Evolutionary conservation across 1,140 invertebrate genomes (phyloP).

Genomic region (Propsilocerus akamusi): DNA sequence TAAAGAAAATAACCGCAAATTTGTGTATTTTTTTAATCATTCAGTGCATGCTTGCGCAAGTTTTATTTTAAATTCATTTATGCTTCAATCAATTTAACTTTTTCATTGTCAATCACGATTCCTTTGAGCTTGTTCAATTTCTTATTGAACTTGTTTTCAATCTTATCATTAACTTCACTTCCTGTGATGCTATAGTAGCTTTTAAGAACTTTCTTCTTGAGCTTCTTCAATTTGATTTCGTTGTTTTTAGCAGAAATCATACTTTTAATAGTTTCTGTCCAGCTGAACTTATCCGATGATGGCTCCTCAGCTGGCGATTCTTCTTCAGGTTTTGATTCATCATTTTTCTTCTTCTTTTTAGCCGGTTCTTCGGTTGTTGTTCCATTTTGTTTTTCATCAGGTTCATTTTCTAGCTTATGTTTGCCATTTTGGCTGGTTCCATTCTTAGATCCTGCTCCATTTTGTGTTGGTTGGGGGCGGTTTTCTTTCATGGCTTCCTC

Average conservation of each 20-base stretch:
- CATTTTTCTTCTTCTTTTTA: constrained; percentile 26
- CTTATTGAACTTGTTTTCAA: constrained; percentile 18
- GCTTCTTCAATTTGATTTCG: constrained; percentile 23
- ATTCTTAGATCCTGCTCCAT: constrained; percentile 11
- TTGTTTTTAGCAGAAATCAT: constrained; percentile 5
- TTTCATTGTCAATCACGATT: not conserved
- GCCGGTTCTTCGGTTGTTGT: constrained; percentile 12
- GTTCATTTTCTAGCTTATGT: constrained; percentile 10
- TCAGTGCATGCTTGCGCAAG: no score
- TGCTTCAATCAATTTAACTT: not conserved
- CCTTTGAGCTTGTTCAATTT: constrained; percentile 13
- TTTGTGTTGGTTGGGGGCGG: constrained; percentile 9
- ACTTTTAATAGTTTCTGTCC: constrained; percentile 11
- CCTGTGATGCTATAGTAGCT: constrained; percentile 27
- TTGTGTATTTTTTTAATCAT: no score
- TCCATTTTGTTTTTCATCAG: constrained; percentile 10
- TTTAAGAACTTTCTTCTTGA: constrained; percentile 31
- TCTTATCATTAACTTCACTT: constrained; percentile 14
- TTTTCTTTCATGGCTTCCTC: constrained; percentile 40
- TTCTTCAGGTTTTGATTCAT: constrained; percentile 16
- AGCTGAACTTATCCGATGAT: constrained; percentile 10
- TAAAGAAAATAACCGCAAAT: no score
- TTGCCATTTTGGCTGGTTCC: constrained; percentile 15
- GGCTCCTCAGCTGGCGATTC: constrained; percentile 5
- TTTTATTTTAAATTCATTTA: not conserved